Conservation (phyloP, 2,888 invertebrate species). For the Drosophila crucigera region DNA sequence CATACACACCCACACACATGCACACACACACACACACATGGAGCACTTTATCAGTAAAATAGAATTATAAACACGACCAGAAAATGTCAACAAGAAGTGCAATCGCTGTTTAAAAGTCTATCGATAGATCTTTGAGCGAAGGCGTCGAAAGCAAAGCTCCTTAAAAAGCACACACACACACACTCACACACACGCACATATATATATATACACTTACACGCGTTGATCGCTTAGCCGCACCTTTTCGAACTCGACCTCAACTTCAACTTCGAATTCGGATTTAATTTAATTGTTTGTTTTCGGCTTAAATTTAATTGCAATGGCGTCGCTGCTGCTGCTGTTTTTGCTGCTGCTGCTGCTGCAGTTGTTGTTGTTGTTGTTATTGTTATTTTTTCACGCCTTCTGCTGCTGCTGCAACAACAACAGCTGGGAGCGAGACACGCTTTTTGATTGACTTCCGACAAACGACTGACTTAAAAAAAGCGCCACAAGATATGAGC, state of each 20-base stretch:
- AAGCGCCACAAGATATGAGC: constrained; percentile 75
- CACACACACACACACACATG: not conserved
- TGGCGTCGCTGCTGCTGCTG: constrained; percentile 40
- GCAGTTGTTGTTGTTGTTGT: constrained; percentile 8
- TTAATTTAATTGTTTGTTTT: constrained; percentile 66
- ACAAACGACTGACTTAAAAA: constrained; percentile 84
- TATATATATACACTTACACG: constrained; percentile 39
- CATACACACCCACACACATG: constrained; percentile 9
- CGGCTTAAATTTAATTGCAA: constrained; percentile 61
- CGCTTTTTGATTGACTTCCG: constrained; percentile 86
- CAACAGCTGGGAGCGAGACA: constrained; percentile 78
- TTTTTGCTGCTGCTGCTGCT: not conserved
- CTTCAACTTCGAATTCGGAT: constrained; percentile 26
- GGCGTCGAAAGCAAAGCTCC: constrained; percentile 24
- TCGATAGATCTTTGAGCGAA: constrained; percentile 30
- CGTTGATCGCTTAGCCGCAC: constrained; percentile 57
- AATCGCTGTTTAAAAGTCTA: constrained; percentile 45
- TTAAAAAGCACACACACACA: constrained; percentile 20
- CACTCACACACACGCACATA: not conserved
- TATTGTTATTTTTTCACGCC: constrained; percentile 45
- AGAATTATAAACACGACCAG: constrained; percentile 27
- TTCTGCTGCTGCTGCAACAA: constrained; percentile 17
- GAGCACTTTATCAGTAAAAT: constrained; percentile 45
- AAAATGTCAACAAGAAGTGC: constrained; percentile 49
- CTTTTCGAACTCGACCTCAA: constrained; percentile 33